Evolutionary conservation across 2,797 vertebrate species (phyloP), one percentile per base, ranked within the genome.

Genomic region (Siniperca undulata): DNA sequence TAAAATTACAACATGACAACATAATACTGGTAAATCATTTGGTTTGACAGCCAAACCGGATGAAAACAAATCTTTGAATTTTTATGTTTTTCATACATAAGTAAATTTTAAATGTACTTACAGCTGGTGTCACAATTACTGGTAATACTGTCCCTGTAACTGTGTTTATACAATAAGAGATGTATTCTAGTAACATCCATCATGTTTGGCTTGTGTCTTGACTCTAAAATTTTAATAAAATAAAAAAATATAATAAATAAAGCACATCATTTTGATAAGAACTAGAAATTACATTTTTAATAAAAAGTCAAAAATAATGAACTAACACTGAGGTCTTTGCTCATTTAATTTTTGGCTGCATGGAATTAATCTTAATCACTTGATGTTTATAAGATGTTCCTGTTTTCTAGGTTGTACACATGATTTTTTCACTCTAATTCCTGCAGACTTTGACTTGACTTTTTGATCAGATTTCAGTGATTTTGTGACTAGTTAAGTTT

Each of bases 401-500:
- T 10, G 8, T 74, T 64, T n/a, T 58, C 27, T 20, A 16, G 8
- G n/a, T 50, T 70, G 10, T 34, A 10, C 17, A 60, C 22, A 19
- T n/a, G 16, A 13, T 65, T 67, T 36, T 27, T 53, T 46, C 16
- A 27, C 10, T 70, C 30, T 20, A 1, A 48, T 46, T 70, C 4
- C 46, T 70, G 12, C 30, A 30, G 30, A 30, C 30, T 30, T 30
- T 30, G 3, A 30, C 3, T 30, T 30, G 30, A 30, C 30, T 77
- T 81, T 50, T 50, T 38, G 46, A 88, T 82, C 74, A 74, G 40
- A 55, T 76, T 52, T 60, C 65, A 65, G 74, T 59, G 62, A 82
- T 79, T 78, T 81, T 69, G 52, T 70, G 74, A 70, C 61, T 71
- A 55, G 53, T 81, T 83, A 38, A 44, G 46, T 80, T 81, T 61